Evolutionary conservation across 2,888 invertebrate genomes (phyloP).

Genomic region (Selenia dentaria): DNA sequence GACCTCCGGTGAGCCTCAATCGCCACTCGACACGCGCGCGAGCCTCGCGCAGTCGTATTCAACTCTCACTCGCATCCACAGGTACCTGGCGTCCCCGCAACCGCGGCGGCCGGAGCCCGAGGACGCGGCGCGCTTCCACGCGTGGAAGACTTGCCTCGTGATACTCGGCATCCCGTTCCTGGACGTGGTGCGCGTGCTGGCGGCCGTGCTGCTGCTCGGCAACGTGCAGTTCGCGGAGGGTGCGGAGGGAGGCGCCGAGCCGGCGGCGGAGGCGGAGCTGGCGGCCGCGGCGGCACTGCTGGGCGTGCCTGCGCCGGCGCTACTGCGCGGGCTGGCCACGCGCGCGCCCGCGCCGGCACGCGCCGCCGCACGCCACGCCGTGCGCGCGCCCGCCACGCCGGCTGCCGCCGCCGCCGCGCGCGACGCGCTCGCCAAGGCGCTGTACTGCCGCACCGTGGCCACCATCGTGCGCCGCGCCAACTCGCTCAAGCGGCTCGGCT

Average conservation of each 20-base stretch:
- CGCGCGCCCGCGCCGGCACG: constrained; percentile 88
- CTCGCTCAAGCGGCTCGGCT: constrained; percentile 93
- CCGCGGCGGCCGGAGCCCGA: constrained; percentile 80
- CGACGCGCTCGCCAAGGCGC: constrained; percentile 94
- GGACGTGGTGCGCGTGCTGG: constrained; percentile 96
- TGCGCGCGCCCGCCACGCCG: constrained; percentile 89
- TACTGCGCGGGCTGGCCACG: constrained; percentile 93
- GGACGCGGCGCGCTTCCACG: constrained; percentile 87
- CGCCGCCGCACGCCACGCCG: constrained; percentile 91
- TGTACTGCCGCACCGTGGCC: constrained; percentile 97
- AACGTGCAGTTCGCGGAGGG: constrained; percentile 96
- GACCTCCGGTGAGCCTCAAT: constrained; percentile 90
- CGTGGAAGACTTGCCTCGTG: constrained; percentile 96
- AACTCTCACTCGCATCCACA: constrained; percentile 23
- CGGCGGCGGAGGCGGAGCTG: constrained; percentile 92
- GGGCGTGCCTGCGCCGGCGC: constrained; percentile 87
- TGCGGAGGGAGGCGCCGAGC: constrained; percentile 89
- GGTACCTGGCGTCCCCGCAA: constrained; percentile 90
- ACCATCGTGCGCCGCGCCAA: constrained; percentile 97
- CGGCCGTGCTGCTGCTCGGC: constrained; percentile 95
- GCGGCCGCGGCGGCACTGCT: constrained; percentile 94
- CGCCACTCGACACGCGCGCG: background rate
- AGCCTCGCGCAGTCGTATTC: background rate
- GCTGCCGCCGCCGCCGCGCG: constrained; percentile 95
- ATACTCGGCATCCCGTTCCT: constrained; percentile 96